phyloP scores from a whole-genome alignment of 2,888 invertebrate species.

The Ormyrus nitidulus region DNA sequence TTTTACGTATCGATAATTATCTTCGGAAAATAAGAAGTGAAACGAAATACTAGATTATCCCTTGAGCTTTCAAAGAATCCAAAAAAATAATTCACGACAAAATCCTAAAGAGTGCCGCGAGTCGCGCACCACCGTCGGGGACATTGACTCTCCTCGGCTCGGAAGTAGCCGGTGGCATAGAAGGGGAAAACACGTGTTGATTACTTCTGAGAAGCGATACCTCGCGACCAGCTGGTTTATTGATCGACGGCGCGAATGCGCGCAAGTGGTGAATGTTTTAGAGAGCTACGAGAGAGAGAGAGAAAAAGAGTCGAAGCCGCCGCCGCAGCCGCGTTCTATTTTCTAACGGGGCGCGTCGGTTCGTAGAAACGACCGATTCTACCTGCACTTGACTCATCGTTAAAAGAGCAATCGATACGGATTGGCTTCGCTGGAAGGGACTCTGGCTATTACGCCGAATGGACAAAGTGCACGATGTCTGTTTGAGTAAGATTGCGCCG shows the following conservation, averaged over 20 bases:
- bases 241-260: slow-evolving; percentile 23
- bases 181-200: slow-evolving; percentile 48
- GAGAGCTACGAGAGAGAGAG: slow-evolving; percentile 5
- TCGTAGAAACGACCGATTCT: slow-evolving; percentile 21
- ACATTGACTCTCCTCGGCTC: slow-evolving; percentile 40
- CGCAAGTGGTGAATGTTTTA: slow-evolving; percentile 39
- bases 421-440: too few species aligned
- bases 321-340: not conserved
- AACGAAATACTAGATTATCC: too few species aligned
- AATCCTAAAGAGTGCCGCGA: too few species aligned
- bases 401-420: not conserved
- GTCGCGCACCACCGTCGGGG: not conserved
- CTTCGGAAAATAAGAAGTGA: too few species aligned
- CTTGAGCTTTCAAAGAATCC: too few species aligned
- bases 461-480: too few species aligned
- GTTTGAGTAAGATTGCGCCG: too few species aligned
- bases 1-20: too few species aligned
- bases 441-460: too few species aligned
- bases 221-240: slow-evolving; percentile 44
- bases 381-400: slow-evolving; percentile 31
- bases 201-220: slow-evolving; percentile 44
- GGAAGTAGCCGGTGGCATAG: slow-evolving; percentile 12
- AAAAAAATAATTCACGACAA: too few species aligned
- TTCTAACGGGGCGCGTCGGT: slow-evolving; percentile 21
- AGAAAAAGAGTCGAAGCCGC: not conserved